A percentile compares a stretch with the other conserved stretches of the same genome.
phyloP scores from a whole-genome alignment of 2,113 vertebrate genomes.

The Cromileptes altivelis region DNA sequence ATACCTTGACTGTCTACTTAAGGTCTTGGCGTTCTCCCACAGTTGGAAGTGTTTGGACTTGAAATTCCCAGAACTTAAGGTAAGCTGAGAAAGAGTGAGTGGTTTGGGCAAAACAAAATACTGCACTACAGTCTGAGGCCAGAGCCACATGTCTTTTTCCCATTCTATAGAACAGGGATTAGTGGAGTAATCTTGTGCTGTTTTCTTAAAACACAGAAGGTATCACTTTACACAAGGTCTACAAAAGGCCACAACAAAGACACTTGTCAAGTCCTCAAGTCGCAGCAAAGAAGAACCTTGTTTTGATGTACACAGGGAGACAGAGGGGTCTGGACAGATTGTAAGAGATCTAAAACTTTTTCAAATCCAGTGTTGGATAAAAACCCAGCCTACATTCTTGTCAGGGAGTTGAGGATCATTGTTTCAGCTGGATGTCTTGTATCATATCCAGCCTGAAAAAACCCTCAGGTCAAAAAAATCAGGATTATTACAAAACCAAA shows the following conservation, averaged over 20 bases:
- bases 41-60: constrained; percentile 38
- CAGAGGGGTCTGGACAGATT: constrained; percentile 10
- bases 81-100: constrained; percentile 35
- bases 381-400: constrained; percentile 40
- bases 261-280: constrained; percentile 35
- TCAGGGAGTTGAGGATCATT: constrained; percentile 7
- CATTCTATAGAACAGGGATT: constrained; percentile 18
- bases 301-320: background rate
- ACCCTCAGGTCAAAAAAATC: background rate
- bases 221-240: constrained; percentile 60
- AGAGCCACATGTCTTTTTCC: constrained; percentile 18
- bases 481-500: background rate
- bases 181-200: background rate
- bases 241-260: constrained; percentile 54
- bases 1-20: background rate
- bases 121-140: background rate
- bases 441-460: constrained; percentile 17
- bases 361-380: constrained; percentile 29
- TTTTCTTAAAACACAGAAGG: constrained; percentile 46
- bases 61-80: constrained; percentile 35
- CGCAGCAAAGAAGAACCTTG: constrained; percentile 6
- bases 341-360: constrained; percentile 12
- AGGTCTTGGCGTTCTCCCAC: constrained; percentile 20
- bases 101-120: constrained; percentile 12
- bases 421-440: constrained; percentile 33